Base-by-base conservation (phyloP, 1,140 invertebrate genomes). In the Aphaenogaster ashmeadi region DNA sequence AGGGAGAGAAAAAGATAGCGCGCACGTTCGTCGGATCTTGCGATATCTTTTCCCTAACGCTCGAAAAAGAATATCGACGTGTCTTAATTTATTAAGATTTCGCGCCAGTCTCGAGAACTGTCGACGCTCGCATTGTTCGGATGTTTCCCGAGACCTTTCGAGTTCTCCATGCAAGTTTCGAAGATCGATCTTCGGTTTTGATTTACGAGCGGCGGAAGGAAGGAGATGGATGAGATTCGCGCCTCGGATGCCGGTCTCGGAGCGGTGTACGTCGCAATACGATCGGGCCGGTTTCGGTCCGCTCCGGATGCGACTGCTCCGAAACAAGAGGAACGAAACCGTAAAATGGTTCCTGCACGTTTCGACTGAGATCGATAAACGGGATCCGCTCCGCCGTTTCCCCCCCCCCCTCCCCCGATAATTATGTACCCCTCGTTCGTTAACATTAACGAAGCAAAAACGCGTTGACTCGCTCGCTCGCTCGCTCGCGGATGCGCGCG, bases 401-500 rank as follows among this genome's bases (percentile, higher is more conserved):
- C 27, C 27, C 27, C 21, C 80, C 80, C 69, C 62, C 69, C 27
- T 0, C 27, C 21, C 80, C 80, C 69, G 54, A 75, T 75, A 84
- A 75, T 84, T 75, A 75, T 74, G 69, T 75, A 74, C 80, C 69
- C 69, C 80, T 84, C 80, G 36, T 84, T 84, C 80, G 80, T 84
- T 84, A 84, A 84, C 69, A 84, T 84, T 84, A 84, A 84, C 80
- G 80, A 84, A 84, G 80, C 80, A 84, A 84, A 84, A 84, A 84
- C 69, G 80, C 80, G 41, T 21, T 44, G 50, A 69, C 67, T 84
- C 67, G 41, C 62, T 52, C 44, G 44, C 44, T 79, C 72, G 36
- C 69, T 74, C 54, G 27, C 85, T 64, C 58, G 66, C 41, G 66
- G 66, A 69, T 69, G 50, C 38, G 9, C 60, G 69, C 36, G 80